Percentiles rank a stretch among this genome's conserved stretches.
These are phyloP conservation scores for Syrrhaptes paradoxus DNA, from an alignment of 2,113 vertebrate genomes.

Conservation along the genomic window DNA sequence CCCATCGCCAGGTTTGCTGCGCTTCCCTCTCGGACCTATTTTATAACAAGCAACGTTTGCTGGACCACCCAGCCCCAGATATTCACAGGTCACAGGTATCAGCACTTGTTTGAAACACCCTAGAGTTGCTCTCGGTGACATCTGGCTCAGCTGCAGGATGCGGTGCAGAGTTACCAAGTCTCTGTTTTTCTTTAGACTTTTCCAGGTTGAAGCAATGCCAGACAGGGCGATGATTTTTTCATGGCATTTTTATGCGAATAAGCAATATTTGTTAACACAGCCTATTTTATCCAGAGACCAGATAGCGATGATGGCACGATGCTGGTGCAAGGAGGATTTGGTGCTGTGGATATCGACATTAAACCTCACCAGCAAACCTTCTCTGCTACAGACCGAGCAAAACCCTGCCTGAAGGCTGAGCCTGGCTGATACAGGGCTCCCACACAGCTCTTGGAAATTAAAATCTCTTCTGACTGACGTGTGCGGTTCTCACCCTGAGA, in stretches of 20 bases:
- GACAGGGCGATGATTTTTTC: background rate
- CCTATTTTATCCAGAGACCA: background rate
- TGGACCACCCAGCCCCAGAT: background rate
- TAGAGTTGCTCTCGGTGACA: background rate
- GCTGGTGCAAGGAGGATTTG: background rate
- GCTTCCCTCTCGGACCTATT: background rate
- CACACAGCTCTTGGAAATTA: background rate
- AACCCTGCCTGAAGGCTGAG: background rate
- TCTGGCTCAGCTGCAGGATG: background rate
- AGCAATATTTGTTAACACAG: background rate
- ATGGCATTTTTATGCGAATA: background rate
- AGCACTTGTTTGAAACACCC: background rate
- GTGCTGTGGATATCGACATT: background rate
- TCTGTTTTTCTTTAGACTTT: background rate
- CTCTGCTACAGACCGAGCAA: background rate
- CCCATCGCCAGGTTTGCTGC: background rate
- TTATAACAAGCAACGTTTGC: fast-evolving
- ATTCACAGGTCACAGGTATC: background rate
- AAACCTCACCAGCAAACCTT: too few relatives aligned
- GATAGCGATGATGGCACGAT: fast-evolving
- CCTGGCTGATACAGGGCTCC: background rate
- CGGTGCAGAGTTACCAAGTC: background rate
- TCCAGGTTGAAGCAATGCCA: background rate
- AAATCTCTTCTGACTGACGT: background rate
- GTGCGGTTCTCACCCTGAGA: background rate